phyloP scores from a whole-genome alignment of 2,113 vertebrate species.

The Nothocercus julius region DNA sequence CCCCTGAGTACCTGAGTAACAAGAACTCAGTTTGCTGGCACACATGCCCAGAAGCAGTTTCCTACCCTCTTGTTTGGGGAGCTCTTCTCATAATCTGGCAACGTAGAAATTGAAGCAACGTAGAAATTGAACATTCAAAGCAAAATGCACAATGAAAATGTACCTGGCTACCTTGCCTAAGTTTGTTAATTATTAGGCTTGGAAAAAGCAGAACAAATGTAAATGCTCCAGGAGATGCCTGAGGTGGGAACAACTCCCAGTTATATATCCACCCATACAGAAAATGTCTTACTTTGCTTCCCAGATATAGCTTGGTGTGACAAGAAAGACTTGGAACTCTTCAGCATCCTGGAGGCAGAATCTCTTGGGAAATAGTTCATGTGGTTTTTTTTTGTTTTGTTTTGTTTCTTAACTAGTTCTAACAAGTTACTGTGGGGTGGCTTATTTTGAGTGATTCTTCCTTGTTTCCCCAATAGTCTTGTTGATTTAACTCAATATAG shows the following conservation, averaged over 20 bases:
- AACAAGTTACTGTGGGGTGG: not conserved
- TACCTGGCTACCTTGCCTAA: not conserved
- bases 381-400: not conserved
- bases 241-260: not conserved
- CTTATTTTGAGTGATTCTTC: slow-evolving; percentile 11
- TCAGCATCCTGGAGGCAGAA: not conserved
- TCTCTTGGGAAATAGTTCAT: not conserved
- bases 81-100: not conserved
- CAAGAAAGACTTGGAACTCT: not conserved
- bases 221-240: not conserved
- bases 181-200: not conserved
- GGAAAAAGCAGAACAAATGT: not conserved
- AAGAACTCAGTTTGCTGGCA: not conserved
- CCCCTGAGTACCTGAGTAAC: not conserved
- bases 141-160: not conserved
- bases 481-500: slow-evolving; percentile 32
- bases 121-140: not conserved
- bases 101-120: not conserved
- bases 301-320: fast-evolving
- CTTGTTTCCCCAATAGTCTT: not conserved
- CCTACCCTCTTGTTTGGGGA: not conserved
- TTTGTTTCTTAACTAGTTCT: slow-evolving; percentile 4
- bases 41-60: not conserved
- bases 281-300: not conserved
- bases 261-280: not conserved